These are phyloP conservation scores for Drosophila mimetica DNA, from an alignment of 2,888 invertebrate species.

Conservation along the genomic window DNA sequence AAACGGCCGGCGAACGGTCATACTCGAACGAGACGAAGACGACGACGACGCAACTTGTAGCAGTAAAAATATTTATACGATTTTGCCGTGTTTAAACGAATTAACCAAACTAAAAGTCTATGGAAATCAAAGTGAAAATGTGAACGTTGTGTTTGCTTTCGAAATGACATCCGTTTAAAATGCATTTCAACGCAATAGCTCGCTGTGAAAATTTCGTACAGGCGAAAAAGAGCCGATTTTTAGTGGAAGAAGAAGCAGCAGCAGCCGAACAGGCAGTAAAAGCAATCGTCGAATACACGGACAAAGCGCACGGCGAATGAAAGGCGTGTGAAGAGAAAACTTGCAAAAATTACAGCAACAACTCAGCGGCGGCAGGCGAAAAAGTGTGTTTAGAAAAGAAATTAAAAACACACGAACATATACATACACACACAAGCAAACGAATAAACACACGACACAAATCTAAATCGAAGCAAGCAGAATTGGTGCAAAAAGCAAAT, in stretches of 20 bases:
- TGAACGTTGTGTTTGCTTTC: constrained; percentile 56
- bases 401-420: constrained; percentile 73
- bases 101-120: constrained; percentile 44
- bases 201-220: constrained; percentile 80
- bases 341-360: constrained; percentile 78
- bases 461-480: constrained; percentile 54
- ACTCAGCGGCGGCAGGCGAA: constrained; percentile 64
- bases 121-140: constrained; percentile 52
- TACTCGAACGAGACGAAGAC: constrained; percentile 9
- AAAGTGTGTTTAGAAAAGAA: constrained; percentile 81
- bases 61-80: constrained; percentile 72
- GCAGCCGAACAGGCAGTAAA: constrained; percentile 71
- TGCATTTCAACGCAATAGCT: constrained; percentile 77
- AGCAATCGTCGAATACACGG: constrained; percentile 74
- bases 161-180: constrained; percentile 80
- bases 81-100: constrained; percentile 63
- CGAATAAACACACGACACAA: constrained; percentile 35
- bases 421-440: constrained; percentile 48
- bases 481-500: constrained; percentile 71
- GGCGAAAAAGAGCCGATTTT: constrained; percentile 81
- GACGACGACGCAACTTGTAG: constrained; percentile 76
- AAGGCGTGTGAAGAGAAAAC: constrained; percentile 77
- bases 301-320: constrained; percentile 75
- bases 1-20: not conserved
- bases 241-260: constrained; percentile 68